Percentiles rank a stretch among this genome's conserved stretches.
phyloP scores from a whole-genome alignment of 2,113 vertebrate genomes.

The Colossoma macropomum region DNA sequence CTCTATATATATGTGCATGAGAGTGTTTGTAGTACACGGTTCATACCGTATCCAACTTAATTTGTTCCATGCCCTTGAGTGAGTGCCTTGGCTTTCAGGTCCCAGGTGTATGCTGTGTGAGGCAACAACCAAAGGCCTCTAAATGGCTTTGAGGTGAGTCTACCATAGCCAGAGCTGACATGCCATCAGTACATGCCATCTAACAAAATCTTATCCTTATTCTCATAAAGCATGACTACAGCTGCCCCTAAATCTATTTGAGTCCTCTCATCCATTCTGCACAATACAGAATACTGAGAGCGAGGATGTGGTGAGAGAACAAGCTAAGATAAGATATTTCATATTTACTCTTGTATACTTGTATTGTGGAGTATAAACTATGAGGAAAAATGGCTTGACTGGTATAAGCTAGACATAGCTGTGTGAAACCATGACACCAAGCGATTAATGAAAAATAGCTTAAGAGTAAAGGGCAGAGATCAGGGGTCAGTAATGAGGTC shows the following conservation, averaged over 20 bases:
- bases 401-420: constrained; percentile 3
- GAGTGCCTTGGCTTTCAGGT: constrained; percentile 21
- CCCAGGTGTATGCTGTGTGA: constrained; percentile 9
- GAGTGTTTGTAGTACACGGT: not conserved
- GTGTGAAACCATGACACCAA: constrained; percentile 29
- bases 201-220: constrained; percentile 42
- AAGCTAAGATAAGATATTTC: not conserved
- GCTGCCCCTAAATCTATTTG: constrained; percentile 19
- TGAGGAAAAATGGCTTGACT: not conserved
- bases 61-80: constrained; percentile 40
- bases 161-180: constrained; percentile 42
- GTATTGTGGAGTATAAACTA: not conserved
- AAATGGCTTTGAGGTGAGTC: constrained; percentile 32
- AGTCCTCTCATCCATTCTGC: constrained; percentile 27
- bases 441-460: constrained; percentile 46
- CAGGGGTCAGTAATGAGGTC: constrained; percentile 45
- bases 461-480: constrained; percentile 30
- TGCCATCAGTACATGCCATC: constrained; percentile 50
- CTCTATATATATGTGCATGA: not conserved
- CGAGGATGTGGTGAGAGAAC: constrained; percentile 14
- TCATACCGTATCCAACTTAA: not conserved
- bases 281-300: not conserved
- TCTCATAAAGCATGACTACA: constrained; percentile 34
- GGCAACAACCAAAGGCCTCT: constrained; percentile 22
- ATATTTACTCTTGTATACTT: not conserved